These are phyloP conservation scores for Microtus pennsylvanicus DNA, from an alignment of 2,113 vertebrate species.

Conservation along the genomic window DNA sequence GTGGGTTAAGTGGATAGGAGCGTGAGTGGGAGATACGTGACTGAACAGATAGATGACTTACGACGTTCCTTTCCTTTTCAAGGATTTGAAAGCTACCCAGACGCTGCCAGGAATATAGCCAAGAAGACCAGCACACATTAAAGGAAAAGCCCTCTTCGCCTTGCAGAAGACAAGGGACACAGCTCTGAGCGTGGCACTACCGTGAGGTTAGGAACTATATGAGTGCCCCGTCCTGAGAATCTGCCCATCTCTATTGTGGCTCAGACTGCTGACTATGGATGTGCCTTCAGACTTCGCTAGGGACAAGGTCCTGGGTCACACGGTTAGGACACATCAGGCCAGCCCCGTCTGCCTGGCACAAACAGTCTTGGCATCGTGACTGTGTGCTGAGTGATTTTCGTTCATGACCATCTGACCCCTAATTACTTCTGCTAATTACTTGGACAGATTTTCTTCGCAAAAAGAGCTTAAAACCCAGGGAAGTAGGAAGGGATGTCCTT, in stretches of 20 bases:
- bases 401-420: constrained; percentile 77
- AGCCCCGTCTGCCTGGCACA: neutral
- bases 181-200: neutral
- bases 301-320: neutral
- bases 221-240: neutral
- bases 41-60: neutral
- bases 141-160: neutral
- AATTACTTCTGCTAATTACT: constrained; percentile 81
- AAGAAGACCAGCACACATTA: neutral
- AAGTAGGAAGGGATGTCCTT: constrained; percentile 11
- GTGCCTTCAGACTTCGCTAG: neutral
- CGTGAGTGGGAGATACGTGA: neutral
- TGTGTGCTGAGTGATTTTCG: constrained; percentile 55
- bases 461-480: constrained; percentile 48
- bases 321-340: accelerated
- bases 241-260: neutral
- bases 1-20: neutral
- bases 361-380: constrained; percentile 20
- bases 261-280: neutral
- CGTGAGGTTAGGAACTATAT: neutral
- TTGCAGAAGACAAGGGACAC: neutral
- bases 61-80: neutral
- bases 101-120: neutral
- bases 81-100: neutral
- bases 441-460: constrained; percentile 69